Evolutionary conservation across 2,113 vertebrate genomes (phyloP).

Genomic region (Columba janthina): DNA sequence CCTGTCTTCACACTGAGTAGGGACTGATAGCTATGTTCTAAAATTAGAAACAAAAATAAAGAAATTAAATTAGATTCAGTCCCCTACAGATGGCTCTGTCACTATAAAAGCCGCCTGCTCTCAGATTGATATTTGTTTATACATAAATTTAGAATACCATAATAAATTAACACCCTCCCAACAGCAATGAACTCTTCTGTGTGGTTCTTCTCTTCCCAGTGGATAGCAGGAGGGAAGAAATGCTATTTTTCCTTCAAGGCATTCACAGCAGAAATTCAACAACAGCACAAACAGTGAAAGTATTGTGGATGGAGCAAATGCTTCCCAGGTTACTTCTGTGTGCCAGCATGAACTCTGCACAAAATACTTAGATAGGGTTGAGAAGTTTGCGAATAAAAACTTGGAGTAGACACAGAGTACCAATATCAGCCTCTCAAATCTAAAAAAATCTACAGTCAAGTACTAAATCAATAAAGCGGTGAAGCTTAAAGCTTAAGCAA

Average conservation of each 20-base stretch:
- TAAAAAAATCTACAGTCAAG: neutral
- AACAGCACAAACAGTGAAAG: neutral
- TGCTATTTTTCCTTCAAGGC: neutral
- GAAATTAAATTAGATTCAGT: neutral
- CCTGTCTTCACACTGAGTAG: neutral
- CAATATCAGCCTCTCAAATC: neutral
- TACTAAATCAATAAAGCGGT: neutral
- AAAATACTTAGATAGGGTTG: neutral
- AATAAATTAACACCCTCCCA: slow-evolving; percentile 22
- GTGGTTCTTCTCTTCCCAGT: neutral
- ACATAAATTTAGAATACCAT: slow-evolving; percentile 19
- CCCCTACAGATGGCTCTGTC: slow-evolving; percentile 24
- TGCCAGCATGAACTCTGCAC: neutral
- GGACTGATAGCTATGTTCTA: neutral
- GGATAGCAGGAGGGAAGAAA: neutral
- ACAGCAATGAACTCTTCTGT: neutral
- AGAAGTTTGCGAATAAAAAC: neutral
- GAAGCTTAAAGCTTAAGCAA: neutral
- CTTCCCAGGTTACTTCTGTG: neutral
- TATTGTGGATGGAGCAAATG: neutral
- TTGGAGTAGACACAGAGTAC: neutral
- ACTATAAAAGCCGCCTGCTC: slow-evolving; percentile 25
- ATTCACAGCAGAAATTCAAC: slow-evolving; percentile 20
- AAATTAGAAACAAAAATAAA: slow-evolving; percentile 5
- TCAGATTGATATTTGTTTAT: slow-evolving; percentile 22